Evolutionary conservation across 2,113 vertebrate species (phyloP).

Genomic region (Trematomus loennbergii): DNA sequence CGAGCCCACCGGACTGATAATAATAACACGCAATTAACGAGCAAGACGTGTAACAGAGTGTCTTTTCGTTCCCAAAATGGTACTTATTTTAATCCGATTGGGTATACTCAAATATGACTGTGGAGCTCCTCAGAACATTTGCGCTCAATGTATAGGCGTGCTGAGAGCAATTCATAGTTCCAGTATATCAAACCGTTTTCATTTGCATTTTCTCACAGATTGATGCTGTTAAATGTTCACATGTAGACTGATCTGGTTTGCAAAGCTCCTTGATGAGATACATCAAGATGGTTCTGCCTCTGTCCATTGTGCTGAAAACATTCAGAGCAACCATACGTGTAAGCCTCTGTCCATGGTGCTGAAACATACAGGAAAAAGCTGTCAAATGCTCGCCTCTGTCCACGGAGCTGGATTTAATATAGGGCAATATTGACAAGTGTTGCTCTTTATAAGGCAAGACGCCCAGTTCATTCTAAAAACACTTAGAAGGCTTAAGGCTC

Average conservation of each 20-base stretch:
- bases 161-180: slow-evolving; percentile 37
- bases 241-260: slow-evolving; percentile 17
- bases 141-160: slow-evolving; percentile 15
- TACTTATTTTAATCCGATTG: slow-evolving; percentile 50
- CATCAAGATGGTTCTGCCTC: slow-evolving; percentile 7
- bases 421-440: slow-evolving; percentile 21
- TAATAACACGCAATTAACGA: slow-evolving; percentile 76
- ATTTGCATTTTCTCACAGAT: slow-evolving; percentile 28
- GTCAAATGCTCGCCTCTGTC: slow-evolving; percentile 29
- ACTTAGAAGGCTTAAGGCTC: slow-evolving; percentile 8
- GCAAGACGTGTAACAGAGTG: slow-evolving; percentile 67
- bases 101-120: slow-evolving; percentile 46
- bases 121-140: slow-evolving; percentile 38
- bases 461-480: slow-evolving; percentile 5
- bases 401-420: slow-evolving; percentile 46
- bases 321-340: no score
- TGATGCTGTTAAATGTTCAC: slow-evolving; percentile 16
- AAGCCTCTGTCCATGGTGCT: slow-evolving; percentile 27
- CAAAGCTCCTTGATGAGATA: slow-evolving; percentile 30
- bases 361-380: not conserved
- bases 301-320: slow-evolving; percentile 34
- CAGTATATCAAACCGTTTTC: slow-evolving; percentile 14
- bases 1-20: slow-evolving; percentile 66
- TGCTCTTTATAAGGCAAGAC: slow-evolving; percentile 17
- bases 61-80: slow-evolving; percentile 48